Percentiles rank a stretch among this genome's conserved stretches.
These are phyloP conservation scores for Drosophila recens DNA, from an alignment of 2,888 invertebrate genomes.

Conservation along the genomic window DNA sequence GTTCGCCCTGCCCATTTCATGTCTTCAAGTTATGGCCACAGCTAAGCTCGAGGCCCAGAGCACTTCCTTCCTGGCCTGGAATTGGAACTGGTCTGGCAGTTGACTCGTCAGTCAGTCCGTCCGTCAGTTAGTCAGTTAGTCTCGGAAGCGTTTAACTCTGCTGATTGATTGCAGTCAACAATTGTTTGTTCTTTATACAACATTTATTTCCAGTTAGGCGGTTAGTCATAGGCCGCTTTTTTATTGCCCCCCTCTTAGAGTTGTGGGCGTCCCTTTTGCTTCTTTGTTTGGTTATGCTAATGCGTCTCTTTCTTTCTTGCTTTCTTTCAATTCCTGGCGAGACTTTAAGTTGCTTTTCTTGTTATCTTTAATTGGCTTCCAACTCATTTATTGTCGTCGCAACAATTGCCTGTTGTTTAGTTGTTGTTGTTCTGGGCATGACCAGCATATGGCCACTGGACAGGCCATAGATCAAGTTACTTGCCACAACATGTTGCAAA, in stretches of 20 bases:
- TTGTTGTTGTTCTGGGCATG: slow-evolving; percentile 21
- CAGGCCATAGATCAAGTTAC: slow-evolving; percentile 62
- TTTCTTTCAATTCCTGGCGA: slow-evolving; percentile 25
- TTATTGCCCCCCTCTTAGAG: background rate
- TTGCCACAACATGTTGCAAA: slow-evolving; percentile 21
- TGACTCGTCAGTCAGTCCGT: slow-evolving; percentile 7
- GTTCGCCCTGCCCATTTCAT: slow-evolving; percentile 59
- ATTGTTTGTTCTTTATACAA: slow-evolving; percentile 80
- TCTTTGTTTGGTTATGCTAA: slow-evolving; percentile 29
- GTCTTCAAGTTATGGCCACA: slow-evolving; percentile 67
- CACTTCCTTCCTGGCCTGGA: slow-evolving; percentile 69
- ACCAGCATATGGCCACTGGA: slow-evolving; percentile 42
- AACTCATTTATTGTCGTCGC: slow-evolving; percentile 64
- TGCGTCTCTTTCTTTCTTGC: slow-evolving; percentile 50
- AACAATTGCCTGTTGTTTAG: slow-evolving; percentile 45
- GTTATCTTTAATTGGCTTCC: slow-evolving; percentile 79
- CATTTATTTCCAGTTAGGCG: slow-evolving; percentile 74
- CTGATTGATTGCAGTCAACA: slow-evolving; percentile 82
- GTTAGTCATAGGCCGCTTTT: slow-evolving; percentile 49
- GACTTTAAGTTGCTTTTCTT: slow-evolving; percentile 52
- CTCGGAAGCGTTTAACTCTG: slow-evolving; percentile 78
- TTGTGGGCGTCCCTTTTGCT: slow-evolving; percentile 25
- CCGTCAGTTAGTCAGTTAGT: background rate
- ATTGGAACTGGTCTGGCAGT: slow-evolving; percentile 17
- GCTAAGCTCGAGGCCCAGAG: slow-evolving; percentile 51